A percentile compares a stretch with the other conserved stretches of the same genome.
Evolutionary conservation across 2,888 invertebrate genomes (phyloP).

Genomic region (Mechanitis messenoides): DNA sequence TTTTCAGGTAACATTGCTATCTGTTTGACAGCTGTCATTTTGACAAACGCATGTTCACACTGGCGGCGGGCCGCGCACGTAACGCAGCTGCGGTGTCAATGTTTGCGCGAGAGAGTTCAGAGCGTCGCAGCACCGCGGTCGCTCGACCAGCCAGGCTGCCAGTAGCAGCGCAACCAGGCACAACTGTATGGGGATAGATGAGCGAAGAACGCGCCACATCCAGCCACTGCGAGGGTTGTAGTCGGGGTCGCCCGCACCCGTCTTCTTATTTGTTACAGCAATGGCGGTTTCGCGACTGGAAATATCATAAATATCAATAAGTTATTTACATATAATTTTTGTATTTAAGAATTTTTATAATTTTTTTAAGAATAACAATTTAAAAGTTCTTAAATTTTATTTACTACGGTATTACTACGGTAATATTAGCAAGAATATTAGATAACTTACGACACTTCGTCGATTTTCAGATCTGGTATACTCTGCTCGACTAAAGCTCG

Average conservation of each 20-base stretch:
- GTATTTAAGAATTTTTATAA: too few relatives aligned
- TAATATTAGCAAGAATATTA: constrained; percentile 6
- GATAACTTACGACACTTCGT: constrained; percentile 57
- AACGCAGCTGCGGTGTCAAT: constrained; percentile 86
- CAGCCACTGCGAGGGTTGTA: constrained; percentile 76
- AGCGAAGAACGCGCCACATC: constrained; percentile 85
- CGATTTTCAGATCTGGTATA: constrained; percentile 65
- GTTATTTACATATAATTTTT: too few relatives aligned
- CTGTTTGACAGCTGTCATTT: constrained; percentile 11
- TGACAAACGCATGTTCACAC: constrained; percentile 32
- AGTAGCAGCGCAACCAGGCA: constrained; percentile 84
- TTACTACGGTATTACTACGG: background rate
- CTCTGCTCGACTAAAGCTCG: constrained; percentile 74
- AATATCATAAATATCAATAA: constrained; percentile 12
- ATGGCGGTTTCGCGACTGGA: constrained; percentile 47
- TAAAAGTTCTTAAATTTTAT: background rate
- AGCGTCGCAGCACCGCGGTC: constrained; percentile 86
- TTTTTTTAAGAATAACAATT: too few relatives aligned
- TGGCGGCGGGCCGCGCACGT: constrained; percentile 89
- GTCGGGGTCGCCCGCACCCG: constrained; percentile 76
- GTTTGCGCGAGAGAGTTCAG: constrained; percentile 85
- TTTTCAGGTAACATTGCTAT: constrained; percentile 13
- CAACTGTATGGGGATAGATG: constrained; percentile 86
- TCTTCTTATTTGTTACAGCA: constrained; percentile 63
- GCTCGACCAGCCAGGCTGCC: constrained; percentile 84